A percentile compares a stretch with the other conserved stretches of the same genome.
Conservation (phyloP, 2,888 invertebrate species). For the Nomada goodeniana region DNA sequence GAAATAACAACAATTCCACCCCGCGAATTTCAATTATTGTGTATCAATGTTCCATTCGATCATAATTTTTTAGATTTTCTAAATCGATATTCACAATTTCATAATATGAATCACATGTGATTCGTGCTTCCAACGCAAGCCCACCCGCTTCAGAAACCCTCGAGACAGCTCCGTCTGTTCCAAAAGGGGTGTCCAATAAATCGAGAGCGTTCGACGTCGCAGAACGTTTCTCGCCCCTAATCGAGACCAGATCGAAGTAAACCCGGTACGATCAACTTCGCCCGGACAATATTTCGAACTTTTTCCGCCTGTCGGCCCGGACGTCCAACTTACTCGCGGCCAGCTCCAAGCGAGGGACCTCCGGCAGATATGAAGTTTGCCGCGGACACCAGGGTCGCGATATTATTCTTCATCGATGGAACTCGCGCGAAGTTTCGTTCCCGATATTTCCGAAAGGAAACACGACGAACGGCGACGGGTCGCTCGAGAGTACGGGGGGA, state of each 20-base stretch:
- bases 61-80: too few relatives aligned
- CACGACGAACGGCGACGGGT: slow-evolving; percentile 3
- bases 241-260: slow-evolving; percentile 1
- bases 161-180: too few relatives aligned
- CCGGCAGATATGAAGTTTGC: slow-evolving; percentile 57
- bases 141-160: neutral
- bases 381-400: slow-evolving; percentile 30
- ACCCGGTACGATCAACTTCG: slow-evolving; percentile 7
- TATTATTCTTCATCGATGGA: slow-evolving; percentile 48
- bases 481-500: slow-evolving; percentile 12
- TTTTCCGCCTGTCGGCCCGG: slow-evolving; percentile 4
- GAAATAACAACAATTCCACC: too few relatives aligned
- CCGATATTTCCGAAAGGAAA: slow-evolving; percentile 33
- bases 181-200: neutral
- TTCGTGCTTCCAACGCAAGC: neutral
- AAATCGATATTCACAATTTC: too few relatives aligned
- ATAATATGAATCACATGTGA: neutral
- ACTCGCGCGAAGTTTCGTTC: slow-evolving; percentile 7
- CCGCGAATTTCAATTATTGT: too few relatives aligned
- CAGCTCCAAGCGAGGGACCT: slow-evolving; percentile 23
- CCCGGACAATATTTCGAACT: slow-evolving; percentile 35
- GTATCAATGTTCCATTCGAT: too few relatives aligned
- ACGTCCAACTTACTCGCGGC: slow-evolving; percentile 32
- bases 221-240: slow-evolving; percentile 24
- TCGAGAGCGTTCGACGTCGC: slow-evolving; percentile 11